These are phyloP conservation scores for Cyphomyrus discorhynchus DNA, from an alignment of 2,113 vertebrate species.

Conservation along the genomic window DNA sequence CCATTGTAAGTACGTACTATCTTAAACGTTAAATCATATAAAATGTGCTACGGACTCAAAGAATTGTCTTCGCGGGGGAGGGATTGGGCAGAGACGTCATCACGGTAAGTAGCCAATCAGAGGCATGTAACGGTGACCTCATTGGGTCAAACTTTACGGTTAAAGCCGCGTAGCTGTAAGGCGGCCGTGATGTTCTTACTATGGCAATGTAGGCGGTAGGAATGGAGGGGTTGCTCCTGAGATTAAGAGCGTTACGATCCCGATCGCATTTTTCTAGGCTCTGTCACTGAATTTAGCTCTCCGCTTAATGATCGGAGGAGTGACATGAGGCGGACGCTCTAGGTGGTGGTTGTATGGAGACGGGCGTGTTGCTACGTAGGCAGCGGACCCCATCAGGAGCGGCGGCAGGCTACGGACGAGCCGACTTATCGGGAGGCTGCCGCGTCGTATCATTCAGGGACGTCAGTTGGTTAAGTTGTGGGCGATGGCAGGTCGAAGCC, in stretches of 20 bases:
- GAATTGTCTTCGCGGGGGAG: neutral
- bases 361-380: conserved; percentile 58
- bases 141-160: conserved; percentile 42
- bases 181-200: conserved; percentile 28
- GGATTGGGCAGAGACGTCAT: neutral
- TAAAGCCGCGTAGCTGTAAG: conserved; percentile 36
- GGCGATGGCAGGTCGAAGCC: conserved; percentile 76
- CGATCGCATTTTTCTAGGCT: neutral
- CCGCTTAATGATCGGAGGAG: conserved; percentile 26
- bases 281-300: neutral
- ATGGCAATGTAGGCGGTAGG: conserved; percentile 36
- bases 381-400: conserved; percentile 36
- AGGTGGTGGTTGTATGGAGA: conserved; percentile 45
- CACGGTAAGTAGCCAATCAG: conserved; percentile 33
- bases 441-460: conserved; percentile 8
- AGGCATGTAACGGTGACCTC: conserved; percentile 43
- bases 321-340: conserved; percentile 30
- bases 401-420: conserved; percentile 29
- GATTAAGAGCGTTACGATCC: neutral
- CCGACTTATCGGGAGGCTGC: conserved; percentile 33
- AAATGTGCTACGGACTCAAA: neutral
- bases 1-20: neutral
- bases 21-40: neutral
- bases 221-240: conserved; percentile 27
- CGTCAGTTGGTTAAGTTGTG: neutral